phyloP scores from a whole-genome alignment of 2,797 vertebrate species.

The Acanthurus leucopareius region DNA sequence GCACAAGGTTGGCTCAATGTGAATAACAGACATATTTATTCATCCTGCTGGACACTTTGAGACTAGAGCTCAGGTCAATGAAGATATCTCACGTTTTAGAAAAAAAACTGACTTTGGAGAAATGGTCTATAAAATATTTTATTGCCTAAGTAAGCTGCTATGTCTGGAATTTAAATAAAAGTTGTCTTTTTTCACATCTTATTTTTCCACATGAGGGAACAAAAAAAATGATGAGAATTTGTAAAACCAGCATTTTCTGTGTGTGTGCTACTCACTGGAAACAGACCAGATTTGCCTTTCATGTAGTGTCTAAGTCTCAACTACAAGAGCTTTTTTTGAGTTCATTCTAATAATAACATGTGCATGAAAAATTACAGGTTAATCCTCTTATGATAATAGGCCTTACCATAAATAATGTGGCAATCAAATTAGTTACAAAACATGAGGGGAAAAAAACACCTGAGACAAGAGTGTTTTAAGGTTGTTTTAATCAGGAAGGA shows the following conservation, averaged over 20 bases:
- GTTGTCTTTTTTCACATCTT: not conserved
- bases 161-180: slow-evolving; percentile 12
- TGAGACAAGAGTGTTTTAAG: too few species aligned
- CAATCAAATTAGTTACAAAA: too few species aligned
- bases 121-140: slow-evolving; percentile 53
- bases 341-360: too few species aligned
- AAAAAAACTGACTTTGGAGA: slow-evolving; percentile 63
- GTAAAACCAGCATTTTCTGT: slow-evolving; percentile 6
- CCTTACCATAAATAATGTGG: too few species aligned
- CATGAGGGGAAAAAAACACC: too few species aligned
- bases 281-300: not conserved
- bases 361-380: too few species aligned
- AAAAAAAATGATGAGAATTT: not conserved
- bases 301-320: too few species aligned
- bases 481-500: too few species aligned
- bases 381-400: too few species aligned
- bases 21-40: slow-evolving; percentile 51
- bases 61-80: slow-evolving; percentile 64
- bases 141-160: not conserved
- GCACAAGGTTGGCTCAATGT: slow-evolving; percentile 73
- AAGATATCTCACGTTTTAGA: slow-evolving; percentile 41
- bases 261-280: not conserved
- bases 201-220: not conserved
- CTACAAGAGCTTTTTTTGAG: too few species aligned
- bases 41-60: slow-evolving; percentile 63